Evolutionary conservation across 1,140 invertebrate species (phyloP).

Genomic region (Semibalanus balanoides): DNA sequence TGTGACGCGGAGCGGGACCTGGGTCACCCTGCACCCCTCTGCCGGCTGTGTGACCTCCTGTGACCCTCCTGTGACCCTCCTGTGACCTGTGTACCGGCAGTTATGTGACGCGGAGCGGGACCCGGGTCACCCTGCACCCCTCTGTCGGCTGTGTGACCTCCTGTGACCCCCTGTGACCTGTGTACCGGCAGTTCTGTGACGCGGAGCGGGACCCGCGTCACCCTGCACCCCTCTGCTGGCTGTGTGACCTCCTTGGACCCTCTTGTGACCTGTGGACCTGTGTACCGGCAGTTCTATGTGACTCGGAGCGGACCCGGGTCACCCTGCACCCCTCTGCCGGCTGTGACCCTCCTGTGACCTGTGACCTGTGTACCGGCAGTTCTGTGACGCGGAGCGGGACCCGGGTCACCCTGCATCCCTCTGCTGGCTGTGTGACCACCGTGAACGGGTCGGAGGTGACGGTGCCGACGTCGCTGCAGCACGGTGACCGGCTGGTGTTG

Average conservation of each 20-base stretch:
- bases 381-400: slow-evolving; percentile 26
- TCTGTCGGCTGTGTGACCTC: no score
- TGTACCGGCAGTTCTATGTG: slow-evolving; percentile 34
- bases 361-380: slow-evolving; percentile 20
- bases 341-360: slow-evolving; percentile 20
- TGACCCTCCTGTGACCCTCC: no score
- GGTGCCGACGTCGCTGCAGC: slow-evolving; percentile 30
- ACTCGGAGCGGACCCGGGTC: slow-evolving; percentile 33
- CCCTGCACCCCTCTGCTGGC: slow-evolving; percentile 28
- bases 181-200: slow-evolving; percentile 22
- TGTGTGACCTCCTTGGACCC: no score
- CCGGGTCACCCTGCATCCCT: slow-evolving; percentile 26
- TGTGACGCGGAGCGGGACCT: slow-evolving; percentile 25
- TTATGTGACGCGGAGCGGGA: no score
- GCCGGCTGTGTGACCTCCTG: no score
- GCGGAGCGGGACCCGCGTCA: slow-evolving; percentile 25
- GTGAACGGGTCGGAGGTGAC: slow-evolving; percentile 46
- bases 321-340: slow-evolving; percentile 33
- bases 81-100: no score
- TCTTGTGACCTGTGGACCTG: slow-evolving; percentile 16
- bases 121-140: slow-evolving; percentile 33
- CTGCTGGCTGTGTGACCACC: slow-evolving; percentile 40
- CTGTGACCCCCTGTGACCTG: no score
- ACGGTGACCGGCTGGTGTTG: slow-evolving; percentile 49
- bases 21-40: slow-evolving; percentile 27